Percentiles rank a stretch among this genome's conserved stretches.
Conservation (phyloP, 2,113 vertebrate genomes). For the Verasper variegatus region DNA sequence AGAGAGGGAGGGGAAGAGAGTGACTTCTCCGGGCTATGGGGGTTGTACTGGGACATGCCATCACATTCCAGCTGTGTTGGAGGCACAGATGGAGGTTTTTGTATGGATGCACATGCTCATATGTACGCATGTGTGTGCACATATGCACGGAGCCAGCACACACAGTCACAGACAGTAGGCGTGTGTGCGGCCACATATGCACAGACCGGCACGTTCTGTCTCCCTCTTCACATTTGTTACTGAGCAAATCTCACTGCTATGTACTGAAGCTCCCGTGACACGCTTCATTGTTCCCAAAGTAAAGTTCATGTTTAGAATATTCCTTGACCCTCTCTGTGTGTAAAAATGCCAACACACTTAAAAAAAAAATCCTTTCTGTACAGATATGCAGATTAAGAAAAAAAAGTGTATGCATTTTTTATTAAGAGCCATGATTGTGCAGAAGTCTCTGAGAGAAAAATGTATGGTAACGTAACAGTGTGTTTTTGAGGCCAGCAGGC, state of each 20-base stretch:
- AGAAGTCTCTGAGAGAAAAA: too few species aligned
- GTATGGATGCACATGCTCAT: conserved; percentile 49
- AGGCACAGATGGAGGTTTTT: conserved; percentile 75
- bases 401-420: neutral
- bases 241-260: conserved; percentile 27
- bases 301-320: conserved; percentile 41
- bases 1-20: conserved; percentile 3
- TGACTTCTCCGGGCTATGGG: conserved; percentile 50
- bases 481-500: conserved; percentile 51
- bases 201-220: neutral
- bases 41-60: conserved; percentile 55
- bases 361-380: conserved; percentile 9
- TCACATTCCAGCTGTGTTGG: conserved; percentile 72
- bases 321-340: neutral
- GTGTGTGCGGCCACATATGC: conserved; percentile 18
- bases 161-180: conserved; percentile 21
- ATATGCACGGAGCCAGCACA: conserved; percentile 25
- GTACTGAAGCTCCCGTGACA: conserved; percentile 26
- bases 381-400: neutral
- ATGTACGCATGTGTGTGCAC: conserved; percentile 42
- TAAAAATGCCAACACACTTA: neutral
- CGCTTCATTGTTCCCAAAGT: conserved; percentile 34
- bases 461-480: neutral
- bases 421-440: too few species aligned
- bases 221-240: conserved; percentile 28